Base-by-base conservation (phyloP, 2,113 vertebrate species). In the Ammodytes marinus region DNA sequence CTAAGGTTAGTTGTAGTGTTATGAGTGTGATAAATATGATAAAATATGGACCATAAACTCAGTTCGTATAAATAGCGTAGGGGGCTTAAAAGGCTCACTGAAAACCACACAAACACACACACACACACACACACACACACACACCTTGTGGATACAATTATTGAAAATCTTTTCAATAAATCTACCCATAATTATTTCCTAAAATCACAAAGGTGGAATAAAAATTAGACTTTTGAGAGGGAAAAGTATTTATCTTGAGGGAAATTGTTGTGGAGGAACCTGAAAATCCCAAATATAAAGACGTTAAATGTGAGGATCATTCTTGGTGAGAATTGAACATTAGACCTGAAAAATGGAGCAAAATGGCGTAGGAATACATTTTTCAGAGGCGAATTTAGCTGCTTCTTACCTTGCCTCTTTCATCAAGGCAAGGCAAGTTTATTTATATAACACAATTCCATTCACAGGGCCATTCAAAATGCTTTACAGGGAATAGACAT, bases 1-100 rank as follows among this genome's bases (percentile, higher is more conserved):
- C 66, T 10, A 83, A 92, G 91, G 91, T 93, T 89, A 90, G 91
- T 53, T 85, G 76, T 88, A 10, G 79, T 83, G 86, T 83, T 87
- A 74, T 15, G 84, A 82, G 67, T 77, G 75, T 86, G 80, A 90
- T 90, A 86, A 90, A 91, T 86, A 89, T 83, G 80, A 88, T 89
- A 74, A 87, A 90, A 88, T 91, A 86, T 91, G 83, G 83, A 74
- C 74, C 73, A 86, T 90, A 87, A 90, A 86, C 86, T 68, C 53
- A 73, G 67, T 53, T 88, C 39, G n/a, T 90, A 76, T 61, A 60
- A 67, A 61, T 61, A 50, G 13, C 6, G 69, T 61, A n/a, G 27
- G 40, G 65, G 4, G 40, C 47, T 70, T 27, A 27, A 80, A 75
- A 84, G 61, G 15, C 67, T 63, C 54, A 19, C 47, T 53, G 27